Evolutionary conservation across 1,140 invertebrate genomes (phyloP).

Genomic region (Drosophila mojavensis): DNA sequence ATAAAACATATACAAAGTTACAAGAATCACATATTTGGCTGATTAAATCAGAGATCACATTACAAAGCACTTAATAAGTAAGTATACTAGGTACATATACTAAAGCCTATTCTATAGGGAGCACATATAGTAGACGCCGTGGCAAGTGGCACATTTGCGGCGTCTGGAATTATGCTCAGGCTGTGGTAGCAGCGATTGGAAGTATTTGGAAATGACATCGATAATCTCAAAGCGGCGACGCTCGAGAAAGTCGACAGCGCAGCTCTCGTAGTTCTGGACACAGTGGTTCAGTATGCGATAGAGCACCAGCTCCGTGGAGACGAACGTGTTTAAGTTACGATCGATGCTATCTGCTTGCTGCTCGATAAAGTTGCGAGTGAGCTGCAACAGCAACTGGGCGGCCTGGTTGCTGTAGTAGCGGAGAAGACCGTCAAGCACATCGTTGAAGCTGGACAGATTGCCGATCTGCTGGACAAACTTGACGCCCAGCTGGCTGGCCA

Average conservation of each 20-base stretch:
- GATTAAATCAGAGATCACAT: neutral
- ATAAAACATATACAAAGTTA: neutral
- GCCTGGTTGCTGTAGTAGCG: constrained; percentile 57
- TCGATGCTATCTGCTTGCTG: constrained; percentile 63
- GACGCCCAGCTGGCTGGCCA: constrained; percentile 49
- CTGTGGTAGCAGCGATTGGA: constrained; percentile 45
- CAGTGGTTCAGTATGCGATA: constrained; percentile 67
- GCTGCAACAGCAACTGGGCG: constrained; percentile 55
- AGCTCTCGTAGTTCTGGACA: constrained; percentile 60
- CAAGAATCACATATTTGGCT: neutral
- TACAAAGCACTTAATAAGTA: neutral
- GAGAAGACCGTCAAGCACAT: constrained; percentile 57
- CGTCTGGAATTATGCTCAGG: constrained; percentile 24
- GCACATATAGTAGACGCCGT: constrained; percentile 63
- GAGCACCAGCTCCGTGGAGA: constrained; percentile 70
- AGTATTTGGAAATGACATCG: constrained; percentile 51
- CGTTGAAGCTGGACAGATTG: constrained; percentile 54
- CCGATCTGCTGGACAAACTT: constrained; percentile 74
- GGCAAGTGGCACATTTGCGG: constrained; percentile 55
- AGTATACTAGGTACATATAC: no score
- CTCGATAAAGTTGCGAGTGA: constrained; percentile 67
- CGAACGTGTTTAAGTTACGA: constrained; percentile 60
- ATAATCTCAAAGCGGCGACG: constrained; percentile 57
- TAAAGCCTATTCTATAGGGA: neutral
- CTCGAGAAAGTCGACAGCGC: constrained; percentile 54